A percentile compares a stretch with the other conserved stretches of the same genome.
These are phyloP conservation scores for Megaceryle torquata DNA, from an alignment of 2,113 vertebrate genomes.

Conservation along the genomic window DNA sequence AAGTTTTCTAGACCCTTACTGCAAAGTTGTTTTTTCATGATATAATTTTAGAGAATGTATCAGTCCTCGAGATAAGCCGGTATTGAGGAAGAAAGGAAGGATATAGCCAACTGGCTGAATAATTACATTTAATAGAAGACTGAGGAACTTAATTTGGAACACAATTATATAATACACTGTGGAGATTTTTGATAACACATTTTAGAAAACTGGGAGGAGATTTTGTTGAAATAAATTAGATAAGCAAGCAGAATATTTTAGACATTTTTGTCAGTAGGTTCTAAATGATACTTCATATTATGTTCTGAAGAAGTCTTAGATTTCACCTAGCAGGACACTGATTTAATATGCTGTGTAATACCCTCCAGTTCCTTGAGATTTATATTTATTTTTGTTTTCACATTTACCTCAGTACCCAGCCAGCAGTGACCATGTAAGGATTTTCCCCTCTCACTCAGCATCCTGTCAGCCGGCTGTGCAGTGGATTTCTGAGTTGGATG, in stretches of 20 bases:
- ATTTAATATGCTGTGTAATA: too few species aligned
- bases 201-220: neutral
- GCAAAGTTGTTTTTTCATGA: neutral
- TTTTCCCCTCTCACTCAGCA: neutral
- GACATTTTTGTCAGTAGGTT: neutral
- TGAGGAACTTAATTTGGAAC: neutral
- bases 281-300: neutral
- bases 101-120: constrained; percentile 86
- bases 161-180: neutral
- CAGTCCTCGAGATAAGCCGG: constrained; percentile 78
- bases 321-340: neutral
- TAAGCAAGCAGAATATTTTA: neutral
- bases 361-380: too few species aligned
- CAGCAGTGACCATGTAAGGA: neutral
- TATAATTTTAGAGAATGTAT: constrained; percentile 77
- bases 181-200: neutral
- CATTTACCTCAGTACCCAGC: neutral
- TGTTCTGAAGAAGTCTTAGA: neutral
- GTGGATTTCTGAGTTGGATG: neutral
- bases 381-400: too few species aligned
- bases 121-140: constrained; percentile 77
- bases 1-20: neutral
- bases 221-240: neutral
- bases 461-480: fast-evolving
- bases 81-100: constrained; percentile 83